phyloP scores from a whole-genome alignment of 2,797 vertebrate species.

The Sphenodon punctatus region DNA sequence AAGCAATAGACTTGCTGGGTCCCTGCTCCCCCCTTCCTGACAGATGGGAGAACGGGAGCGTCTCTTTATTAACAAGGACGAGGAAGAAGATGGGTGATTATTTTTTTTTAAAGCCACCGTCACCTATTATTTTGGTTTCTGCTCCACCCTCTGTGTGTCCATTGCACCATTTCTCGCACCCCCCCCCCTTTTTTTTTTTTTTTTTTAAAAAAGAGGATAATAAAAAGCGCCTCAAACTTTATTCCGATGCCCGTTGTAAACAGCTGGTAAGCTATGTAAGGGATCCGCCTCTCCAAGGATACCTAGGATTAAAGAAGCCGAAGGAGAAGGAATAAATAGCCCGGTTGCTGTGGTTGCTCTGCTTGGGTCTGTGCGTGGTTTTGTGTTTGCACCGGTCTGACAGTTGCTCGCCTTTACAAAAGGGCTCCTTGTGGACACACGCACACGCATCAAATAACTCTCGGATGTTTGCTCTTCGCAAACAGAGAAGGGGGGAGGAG shows the following conservation, averaged over 20 bases:
- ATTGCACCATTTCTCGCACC: no score
- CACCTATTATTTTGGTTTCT: neutral
- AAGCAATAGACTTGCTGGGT: neutral
- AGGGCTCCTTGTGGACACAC: slow-evolving; percentile 20
- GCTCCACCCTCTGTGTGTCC: no score
- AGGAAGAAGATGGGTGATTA: neutral
- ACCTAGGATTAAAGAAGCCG: neutral
- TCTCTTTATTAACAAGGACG: neutral
- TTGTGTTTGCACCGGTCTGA: neutral
- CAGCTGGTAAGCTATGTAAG: neutral
- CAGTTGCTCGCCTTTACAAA: slow-evolving; percentile 1
- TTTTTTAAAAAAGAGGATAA: neutral
- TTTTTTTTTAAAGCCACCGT: rapidly evolving
- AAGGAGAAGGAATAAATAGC: neutral
- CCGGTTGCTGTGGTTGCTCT: neutral
- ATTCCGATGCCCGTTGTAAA: no score
- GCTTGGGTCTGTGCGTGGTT: neutral
- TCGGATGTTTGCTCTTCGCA: neutral
- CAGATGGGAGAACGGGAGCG: neutral
- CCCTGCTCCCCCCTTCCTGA: neutral
- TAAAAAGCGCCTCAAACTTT: no score
- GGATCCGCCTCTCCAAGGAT: neutral
- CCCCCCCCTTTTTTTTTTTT: neutral
- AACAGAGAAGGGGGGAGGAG: neutral
- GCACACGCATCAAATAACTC: slow-evolving; percentile 7